Evolutionary conservation across 2,888 invertebrate genomes (phyloP), one percentile per base, ranked within the genome.

Genomic region (Onchidella celtica): DNA sequence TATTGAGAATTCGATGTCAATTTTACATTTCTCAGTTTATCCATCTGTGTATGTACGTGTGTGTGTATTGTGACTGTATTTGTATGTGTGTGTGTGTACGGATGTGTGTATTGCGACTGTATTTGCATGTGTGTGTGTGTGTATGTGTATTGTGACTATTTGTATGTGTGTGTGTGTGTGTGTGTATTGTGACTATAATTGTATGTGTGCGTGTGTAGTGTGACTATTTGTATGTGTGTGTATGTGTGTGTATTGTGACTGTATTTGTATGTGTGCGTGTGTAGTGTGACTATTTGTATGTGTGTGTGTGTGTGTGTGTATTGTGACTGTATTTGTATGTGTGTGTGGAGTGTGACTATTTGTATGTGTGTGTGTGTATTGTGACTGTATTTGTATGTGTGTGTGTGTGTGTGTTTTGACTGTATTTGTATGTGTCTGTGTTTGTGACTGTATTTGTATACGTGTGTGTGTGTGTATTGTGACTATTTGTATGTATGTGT

Each of bases 151-250:
- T n/a, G n/a, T n/a, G n/a, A n/a, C n/a, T n/a, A n/a, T n/a, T n/a
- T n/a, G n/a, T n/a, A n/a, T 47, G 47, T 47, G 70, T 47, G 70
- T 47, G 70, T 70, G 70, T 70, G 55, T 47, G 47, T 47, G 47
- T 47, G 47, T 47, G 47, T 47, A 17, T 47, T 6, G 6, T 6
- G 6, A 17, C 17, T 38, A 29, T n/a, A 24, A 66, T 29, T 29
- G 4, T 47, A 17, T 47, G 47, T 47, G 27, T 27, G 47, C 14
- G 47, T 47, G 47, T 47, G 47, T 47, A n/a, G 47, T 47, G 47
- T 47, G 47, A 11, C 9, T 47, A 14, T 47, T 6, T 47, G 47
- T 47, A 14, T 14, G 47, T 14, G 47, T 14, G 47, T 14, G 38
- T 4, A 38, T 34, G 69, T 24, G 29, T n/a, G n/a, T n/a, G n/a